Base-by-base conservation (phyloP, 1,140 invertebrate species). In the Atta cephalotes region DNA sequence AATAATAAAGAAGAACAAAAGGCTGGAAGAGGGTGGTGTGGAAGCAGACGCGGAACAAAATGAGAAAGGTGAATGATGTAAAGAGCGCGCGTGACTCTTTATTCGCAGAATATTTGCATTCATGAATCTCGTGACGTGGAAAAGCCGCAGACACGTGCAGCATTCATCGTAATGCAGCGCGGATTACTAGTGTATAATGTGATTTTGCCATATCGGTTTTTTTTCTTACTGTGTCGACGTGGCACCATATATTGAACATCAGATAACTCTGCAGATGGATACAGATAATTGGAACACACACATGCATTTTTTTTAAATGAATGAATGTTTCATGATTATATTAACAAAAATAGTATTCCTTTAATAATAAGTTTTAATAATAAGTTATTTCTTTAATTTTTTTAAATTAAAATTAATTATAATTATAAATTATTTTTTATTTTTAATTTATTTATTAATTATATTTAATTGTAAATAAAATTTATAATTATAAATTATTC, bases 41-140 rank as follows among this genome's bases (percentile, higher is more conserved):
- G 39, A 45, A 56, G 31, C 18, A 49, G n/a, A 60, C 10, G 56
- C 18, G 45, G 68, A 28, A 78, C 45, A 60, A 71, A 60, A 74
- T 74, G 51, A 62, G 77, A 35, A 87, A 70, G 28, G 56, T 51
- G 87, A 87, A 53, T 87, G 78, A 63, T 86, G 58, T 77, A 77
- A 87, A 71, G 58, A 72, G 70, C 68, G 81, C 45, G 77, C 53
- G 86, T 77, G 74, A 87, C 68, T 89, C 80, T 87, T 56, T 74
- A 77, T 68, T 63, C 60, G 21, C 45, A 58, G 35, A 81, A 49
- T 56, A 71, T 74, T 79, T 71, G 63, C 65, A 72, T 85, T 85
- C 71, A 85, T 85, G 72, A 85, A 85, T 74, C 81, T 78, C 71
- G 21, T 49, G 70, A 85, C 31, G 60, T 16, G 49, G 39, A 63